Percentiles rank a stretch among this genome's conserved stretches.
Conservation (phyloP, 2,113 vertebrate genomes). For the Cairina moschata region DNA sequence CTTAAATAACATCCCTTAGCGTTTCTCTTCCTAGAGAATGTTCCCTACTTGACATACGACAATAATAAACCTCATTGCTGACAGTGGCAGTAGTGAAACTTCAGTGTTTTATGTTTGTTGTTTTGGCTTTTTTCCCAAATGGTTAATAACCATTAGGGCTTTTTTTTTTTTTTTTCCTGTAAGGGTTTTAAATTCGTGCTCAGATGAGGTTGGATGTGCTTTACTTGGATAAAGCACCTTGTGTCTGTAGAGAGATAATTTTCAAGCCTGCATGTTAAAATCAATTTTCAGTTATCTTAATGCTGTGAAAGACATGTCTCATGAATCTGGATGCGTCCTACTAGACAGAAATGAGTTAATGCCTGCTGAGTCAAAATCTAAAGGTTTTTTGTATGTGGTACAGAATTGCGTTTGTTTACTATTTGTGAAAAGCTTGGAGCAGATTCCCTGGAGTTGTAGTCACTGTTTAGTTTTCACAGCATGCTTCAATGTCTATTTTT, state of each 20-base stretch:
- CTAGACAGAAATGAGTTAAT: background rate
- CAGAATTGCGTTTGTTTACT: constrained; percentile 17
- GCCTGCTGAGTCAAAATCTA: constrained; percentile 2
- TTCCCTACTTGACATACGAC: background rate
- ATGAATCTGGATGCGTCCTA: background rate
- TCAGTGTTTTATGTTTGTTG: background rate
- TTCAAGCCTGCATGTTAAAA: background rate
- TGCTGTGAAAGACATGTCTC: background rate
- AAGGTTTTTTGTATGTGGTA: background rate
- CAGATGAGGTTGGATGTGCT: background rate
- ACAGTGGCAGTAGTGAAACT: background rate
- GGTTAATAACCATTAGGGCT: background rate
- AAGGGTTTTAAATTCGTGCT: background rate
- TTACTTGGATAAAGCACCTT: background rate
- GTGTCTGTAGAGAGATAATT: background rate
- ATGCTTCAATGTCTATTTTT: constrained; percentile 73
- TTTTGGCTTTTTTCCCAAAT: background rate
- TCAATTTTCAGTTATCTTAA: background rate
- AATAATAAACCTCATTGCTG: background rate
- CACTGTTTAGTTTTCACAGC: constrained; percentile 71
- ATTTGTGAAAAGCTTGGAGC: constrained; percentile 52
- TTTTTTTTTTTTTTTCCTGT: background rate
- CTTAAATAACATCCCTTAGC: background rate
- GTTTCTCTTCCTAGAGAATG: background rate
- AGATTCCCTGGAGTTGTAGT: constrained; percentile 65